A percentile compares a stretch with the other conserved stretches of the same genome.
Evolutionary conservation across 2,888 invertebrate genomes (phyloP).

Genomic region (Plusia festucae): DNA sequence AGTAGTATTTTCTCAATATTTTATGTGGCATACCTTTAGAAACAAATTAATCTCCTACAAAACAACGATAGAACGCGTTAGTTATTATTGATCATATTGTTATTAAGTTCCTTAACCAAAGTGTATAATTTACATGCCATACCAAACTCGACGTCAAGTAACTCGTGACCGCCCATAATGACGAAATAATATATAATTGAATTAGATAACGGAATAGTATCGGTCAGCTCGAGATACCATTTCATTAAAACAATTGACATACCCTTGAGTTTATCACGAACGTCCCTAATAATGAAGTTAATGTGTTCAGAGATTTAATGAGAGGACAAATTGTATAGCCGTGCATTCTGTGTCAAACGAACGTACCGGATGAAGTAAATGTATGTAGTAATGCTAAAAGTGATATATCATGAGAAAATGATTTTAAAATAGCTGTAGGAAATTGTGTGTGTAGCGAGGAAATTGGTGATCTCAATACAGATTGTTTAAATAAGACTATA

Average conservation of each 20-base stretch:
- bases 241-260: conserved; percentile 72
- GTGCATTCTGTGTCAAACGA: conserved; percentile 1
- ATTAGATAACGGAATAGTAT: conserved; percentile 82
- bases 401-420: neutral
- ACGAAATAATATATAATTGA: conserved; percentile 83
- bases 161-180: conserved; percentile 79
- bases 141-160: conserved; percentile 66
- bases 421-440: neutral
- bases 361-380: neutral
- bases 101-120: conserved; percentile 51
- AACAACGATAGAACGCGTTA: conserved; percentile 13
- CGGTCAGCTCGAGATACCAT: conserved; percentile 61
- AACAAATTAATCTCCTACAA: conserved; percentile 15
- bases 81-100: conserved; percentile 37
- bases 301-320: conserved; percentile 32
- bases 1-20: too few species aligned
- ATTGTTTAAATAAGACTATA: neutral
- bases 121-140: conserved; percentile 74
- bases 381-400: neutral
- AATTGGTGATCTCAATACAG: conserved; percentile 3
- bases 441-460: conserved; percentile 1
- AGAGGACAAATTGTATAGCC: conserved; percentile 22
- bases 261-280: conserved; percentile 75
- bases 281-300: conserved; percentile 52
- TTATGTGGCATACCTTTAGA: neutral